Conservation (phyloP, 2,113 vertebrate species). For the Arothron firmamentum region DNA sequence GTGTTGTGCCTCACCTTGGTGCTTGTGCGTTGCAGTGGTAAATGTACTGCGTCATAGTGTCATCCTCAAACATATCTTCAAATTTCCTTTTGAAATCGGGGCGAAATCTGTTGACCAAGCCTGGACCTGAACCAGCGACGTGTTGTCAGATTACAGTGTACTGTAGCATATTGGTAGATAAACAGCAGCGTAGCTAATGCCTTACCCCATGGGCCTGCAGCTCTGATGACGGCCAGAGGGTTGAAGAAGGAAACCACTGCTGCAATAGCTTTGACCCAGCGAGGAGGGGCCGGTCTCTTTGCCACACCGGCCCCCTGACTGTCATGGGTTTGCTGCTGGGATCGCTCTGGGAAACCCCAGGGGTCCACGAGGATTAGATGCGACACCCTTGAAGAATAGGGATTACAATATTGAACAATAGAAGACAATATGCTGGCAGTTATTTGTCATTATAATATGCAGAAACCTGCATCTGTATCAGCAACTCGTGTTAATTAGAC, state of each 20-base stretch:
- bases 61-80: slow-evolving; percentile 85
- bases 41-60: slow-evolving; percentile 89
- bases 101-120: slow-evolving; percentile 85
- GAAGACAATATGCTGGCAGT: not conserved
- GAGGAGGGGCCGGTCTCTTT: slow-evolving; percentile 65
- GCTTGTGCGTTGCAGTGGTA: slow-evolving; percentile 91
- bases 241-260: slow-evolving; percentile 82
- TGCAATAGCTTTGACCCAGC: slow-evolving; percentile 81
- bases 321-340: slow-evolving; percentile 62
- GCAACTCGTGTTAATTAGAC: too few species aligned
- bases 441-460: not conserved
- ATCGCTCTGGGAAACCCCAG: slow-evolving; percentile 84
- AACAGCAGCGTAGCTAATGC: not conserved
- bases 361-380: slow-evolving; percentile 90
- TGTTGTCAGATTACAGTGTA: not conserved
- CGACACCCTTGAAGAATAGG: slow-evolving; percentile 74
- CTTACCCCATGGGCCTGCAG: slow-evolving; percentile 88
- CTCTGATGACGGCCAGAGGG: slow-evolving; percentile 86
- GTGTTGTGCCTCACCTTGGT: slow-evolving; percentile 73
- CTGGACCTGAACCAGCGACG: slow-evolving; percentile 74
- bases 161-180: not conserved
- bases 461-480: too few species aligned
- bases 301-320: slow-evolving; percentile 33
- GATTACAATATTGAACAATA: not conserved
- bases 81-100: slow-evolving; percentile 89